Evolutionary conservation across 2,797 vertebrate species (phyloP).

Genomic region (Hirundo rustica): DNA sequence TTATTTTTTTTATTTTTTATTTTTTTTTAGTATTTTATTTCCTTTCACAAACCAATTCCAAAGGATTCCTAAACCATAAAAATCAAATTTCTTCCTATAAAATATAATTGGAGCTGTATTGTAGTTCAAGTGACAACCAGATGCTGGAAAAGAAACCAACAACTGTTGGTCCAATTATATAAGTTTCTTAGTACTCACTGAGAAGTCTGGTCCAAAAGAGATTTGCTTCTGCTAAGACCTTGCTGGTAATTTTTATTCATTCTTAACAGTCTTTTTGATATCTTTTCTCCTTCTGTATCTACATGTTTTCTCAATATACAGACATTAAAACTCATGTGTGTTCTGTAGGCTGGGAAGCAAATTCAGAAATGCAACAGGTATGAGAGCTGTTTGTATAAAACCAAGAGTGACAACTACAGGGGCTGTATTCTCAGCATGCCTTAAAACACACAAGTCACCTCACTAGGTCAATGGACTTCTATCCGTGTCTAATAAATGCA

Average conservation of each 20-base stretch:
- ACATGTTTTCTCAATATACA: neutral
- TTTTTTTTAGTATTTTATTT: neutral
- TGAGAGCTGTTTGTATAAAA: neutral
- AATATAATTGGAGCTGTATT: constrained; percentile 62
- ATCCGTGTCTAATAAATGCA: neutral
- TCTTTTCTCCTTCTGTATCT: neutral
- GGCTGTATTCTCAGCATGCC: neutral
- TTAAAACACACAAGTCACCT: neutral
- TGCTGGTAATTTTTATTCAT: neutral
- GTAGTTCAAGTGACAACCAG: constrained; percentile 61
- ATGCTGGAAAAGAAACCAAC: constrained; percentile 3
- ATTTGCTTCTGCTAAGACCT: neutral
- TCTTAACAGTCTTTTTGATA: constrained; percentile 1
- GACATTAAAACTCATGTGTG: neutral
- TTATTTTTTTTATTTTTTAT: neutral
- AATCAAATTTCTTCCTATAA: constrained; percentile 65
- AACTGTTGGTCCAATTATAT: constrained; percentile 18
- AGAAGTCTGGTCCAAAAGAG: neutral
- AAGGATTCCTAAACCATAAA: constrained; percentile 65
- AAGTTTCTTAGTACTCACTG: constrained; percentile 3
- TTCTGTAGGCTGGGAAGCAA: neutral
- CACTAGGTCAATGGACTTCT: neutral
- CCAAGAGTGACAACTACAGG: neutral
- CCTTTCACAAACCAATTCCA: constrained; percentile 51
- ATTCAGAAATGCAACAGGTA: neutral